phyloP scores from a whole-genome alignment of 2,888 invertebrate genomes.

The Fissipunctia ypsillon region DNA sequence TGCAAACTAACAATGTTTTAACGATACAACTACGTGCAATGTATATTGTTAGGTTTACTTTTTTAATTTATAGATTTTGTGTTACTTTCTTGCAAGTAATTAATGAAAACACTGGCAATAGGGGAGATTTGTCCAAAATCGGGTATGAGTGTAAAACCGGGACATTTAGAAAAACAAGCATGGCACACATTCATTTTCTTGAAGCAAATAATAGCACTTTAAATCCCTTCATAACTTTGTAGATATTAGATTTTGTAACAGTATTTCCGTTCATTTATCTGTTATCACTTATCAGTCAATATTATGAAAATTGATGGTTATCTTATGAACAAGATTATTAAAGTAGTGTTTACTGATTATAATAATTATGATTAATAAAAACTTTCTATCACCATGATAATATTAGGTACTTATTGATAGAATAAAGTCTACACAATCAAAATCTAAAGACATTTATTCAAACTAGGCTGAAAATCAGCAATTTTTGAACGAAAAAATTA shows the following conservation, averaged over 20 bases:
- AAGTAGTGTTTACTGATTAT: neutral
- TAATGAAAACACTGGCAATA: neutral
- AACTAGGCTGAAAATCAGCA: too few relatives aligned
- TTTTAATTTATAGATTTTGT: neutral
- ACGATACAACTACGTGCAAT: neutral
- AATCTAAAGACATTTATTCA: neutral
- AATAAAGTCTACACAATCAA: neutral
- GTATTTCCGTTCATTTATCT: slow-evolving; percentile 21
- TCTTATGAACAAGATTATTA: slow-evolving; percentile 8
- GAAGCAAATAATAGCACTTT: slow-evolving; percentile 23
- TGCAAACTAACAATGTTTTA: slow-evolving; percentile 12
- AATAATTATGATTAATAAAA: neutral
- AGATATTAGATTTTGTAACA: slow-evolving; percentile 17
- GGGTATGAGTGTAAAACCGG: too few relatives aligned
- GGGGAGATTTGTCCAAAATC: too few relatives aligned
- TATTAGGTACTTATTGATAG: slow-evolving; percentile 1
- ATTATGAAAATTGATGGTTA: slow-evolving; percentile 23
- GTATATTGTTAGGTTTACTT: neutral
- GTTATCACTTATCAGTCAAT: slow-evolving; percentile 38
- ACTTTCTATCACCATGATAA: neutral
- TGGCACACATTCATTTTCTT: slow-evolving; percentile 18
- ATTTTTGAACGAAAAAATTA: neutral
- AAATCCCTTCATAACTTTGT: slow-evolving; percentile 19
- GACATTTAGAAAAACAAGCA: slow-evolving; percentile 27
- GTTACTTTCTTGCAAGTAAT: neutral